These are phyloP conservation scores for Smittia aterrima DNA, from an alignment of 2,888 invertebrate genomes.

Conservation along the genomic window DNA sequence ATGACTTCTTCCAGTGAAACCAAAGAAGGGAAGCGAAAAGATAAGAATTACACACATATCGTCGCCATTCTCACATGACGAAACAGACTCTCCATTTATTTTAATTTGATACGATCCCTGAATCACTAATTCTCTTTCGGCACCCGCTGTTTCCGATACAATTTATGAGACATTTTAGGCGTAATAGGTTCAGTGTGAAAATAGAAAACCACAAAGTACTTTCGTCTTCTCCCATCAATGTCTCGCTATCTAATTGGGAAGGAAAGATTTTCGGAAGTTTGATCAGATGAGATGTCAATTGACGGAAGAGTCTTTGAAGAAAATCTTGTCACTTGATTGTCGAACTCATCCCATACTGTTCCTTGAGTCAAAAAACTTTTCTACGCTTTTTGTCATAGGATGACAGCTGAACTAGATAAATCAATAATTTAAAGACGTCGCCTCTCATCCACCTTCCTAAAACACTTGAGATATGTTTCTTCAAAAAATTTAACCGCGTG, in stretches of 20 bases:
- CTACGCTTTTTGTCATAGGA: neutral
- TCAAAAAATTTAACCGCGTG: neutral
- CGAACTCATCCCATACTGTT: neutral
- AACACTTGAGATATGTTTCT: neutral
- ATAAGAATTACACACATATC: conserved; percentile 32
- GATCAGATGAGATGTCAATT: no score
- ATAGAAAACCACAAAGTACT: neutral
- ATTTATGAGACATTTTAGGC: neutral
- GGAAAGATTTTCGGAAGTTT: no score
- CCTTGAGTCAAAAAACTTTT: neutral
- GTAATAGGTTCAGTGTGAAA: neutral
- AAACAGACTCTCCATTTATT: neutral
- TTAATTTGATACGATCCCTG: conserved; percentile 26
- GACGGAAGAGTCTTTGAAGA: no score
- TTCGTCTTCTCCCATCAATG: neutral
- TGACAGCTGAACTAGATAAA: conserved; percentile 41
- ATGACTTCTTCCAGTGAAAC: neutral
- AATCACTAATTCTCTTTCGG: conserved; percentile 24
- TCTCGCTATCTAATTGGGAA: neutral
- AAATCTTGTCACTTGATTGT: neutral
- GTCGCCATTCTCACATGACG: conserved; percentile 1
- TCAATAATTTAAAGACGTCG: conserved; percentile 31
- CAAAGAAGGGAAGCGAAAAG: conserved; percentile 11
- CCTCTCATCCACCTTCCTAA: neutral
- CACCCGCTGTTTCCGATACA: neutral